Evolutionary conservation across 2,113 vertebrate genomes (phyloP).

Genomic region (Turdus rufiventris): DNA sequence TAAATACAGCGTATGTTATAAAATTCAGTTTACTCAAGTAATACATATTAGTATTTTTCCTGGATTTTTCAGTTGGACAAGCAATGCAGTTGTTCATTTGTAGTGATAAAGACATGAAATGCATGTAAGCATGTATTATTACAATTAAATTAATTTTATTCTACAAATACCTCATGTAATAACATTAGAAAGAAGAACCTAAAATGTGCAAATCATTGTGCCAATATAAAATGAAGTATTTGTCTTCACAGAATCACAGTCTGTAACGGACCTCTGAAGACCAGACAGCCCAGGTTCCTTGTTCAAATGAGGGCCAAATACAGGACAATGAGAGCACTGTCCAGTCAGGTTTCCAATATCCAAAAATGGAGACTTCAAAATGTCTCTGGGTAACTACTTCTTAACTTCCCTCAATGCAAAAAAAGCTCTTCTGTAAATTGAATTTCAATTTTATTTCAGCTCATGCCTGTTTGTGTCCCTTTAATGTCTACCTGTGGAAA

Average conservation of each 20-base stretch:
- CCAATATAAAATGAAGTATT: neutral
- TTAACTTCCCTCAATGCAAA: neutral
- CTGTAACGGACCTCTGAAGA: neutral
- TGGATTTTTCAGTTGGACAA: neutral
- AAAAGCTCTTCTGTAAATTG: neutral
- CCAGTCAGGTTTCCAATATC: neutral
- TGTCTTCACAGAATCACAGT: neutral
- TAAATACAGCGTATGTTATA: neutral
- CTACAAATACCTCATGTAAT: neutral
- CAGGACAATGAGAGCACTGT: fast-evolving
- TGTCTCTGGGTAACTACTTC: neutral
- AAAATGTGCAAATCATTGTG: neutral
- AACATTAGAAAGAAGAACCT: neutral
- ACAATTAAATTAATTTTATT: neutral
- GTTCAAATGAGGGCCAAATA: neutral
- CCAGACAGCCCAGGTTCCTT: neutral
- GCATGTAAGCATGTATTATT: neutral
- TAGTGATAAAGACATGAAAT: neutral
- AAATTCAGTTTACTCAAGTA: neutral
- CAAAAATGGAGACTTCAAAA: neutral
- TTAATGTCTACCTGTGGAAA: neutral
- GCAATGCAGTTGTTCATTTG: neutral
- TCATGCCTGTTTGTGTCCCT: neutral
- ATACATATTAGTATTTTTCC: neutral
- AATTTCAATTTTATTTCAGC: neutral